Evolutionary conservation across 2,113 vertebrate species (phyloP).

Genomic region (Myanophis thanlyinensis): DNA sequence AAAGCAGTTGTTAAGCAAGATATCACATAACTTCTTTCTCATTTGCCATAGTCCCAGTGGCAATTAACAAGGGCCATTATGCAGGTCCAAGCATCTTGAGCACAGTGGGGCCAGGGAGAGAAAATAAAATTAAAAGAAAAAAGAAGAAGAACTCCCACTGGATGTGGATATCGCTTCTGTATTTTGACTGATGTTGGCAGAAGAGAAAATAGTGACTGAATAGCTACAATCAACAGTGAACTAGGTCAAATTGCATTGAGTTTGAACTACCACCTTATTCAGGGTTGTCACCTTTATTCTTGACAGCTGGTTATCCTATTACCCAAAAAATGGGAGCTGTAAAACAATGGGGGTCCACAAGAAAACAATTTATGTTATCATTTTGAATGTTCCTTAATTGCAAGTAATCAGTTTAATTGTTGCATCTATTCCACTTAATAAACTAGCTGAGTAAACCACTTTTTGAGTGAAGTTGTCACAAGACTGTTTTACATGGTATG

Average conservation of each 20-base stretch:
- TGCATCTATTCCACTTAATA: background rate
- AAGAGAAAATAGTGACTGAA: background rate
- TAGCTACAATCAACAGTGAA: background rate
- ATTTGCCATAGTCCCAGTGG: background rate
- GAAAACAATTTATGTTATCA: background rate
- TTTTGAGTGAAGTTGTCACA: background rate
- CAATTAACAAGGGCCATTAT: background rate
- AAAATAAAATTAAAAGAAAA: background rate
- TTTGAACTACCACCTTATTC: background rate
- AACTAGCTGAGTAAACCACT: background rate
- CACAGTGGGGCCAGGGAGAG: background rate
- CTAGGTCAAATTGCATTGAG: background rate
- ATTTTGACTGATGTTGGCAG: background rate
- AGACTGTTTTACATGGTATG: background rate
- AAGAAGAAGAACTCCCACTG: background rate
- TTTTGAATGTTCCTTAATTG: background rate
- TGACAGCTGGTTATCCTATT: background rate
- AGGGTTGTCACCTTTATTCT: background rate
- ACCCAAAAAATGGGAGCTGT: background rate
- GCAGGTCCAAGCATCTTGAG: background rate
- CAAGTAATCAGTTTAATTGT: background rate
- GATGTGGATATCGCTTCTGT: background rate
- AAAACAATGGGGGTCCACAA: background rate
- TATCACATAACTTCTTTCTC: background rate
- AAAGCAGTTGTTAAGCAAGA: background rate